These are phyloP conservation scores for Bombylius discolor DNA, from an alignment of 2,888 invertebrate genomes.

Conservation along the genomic window DNA sequence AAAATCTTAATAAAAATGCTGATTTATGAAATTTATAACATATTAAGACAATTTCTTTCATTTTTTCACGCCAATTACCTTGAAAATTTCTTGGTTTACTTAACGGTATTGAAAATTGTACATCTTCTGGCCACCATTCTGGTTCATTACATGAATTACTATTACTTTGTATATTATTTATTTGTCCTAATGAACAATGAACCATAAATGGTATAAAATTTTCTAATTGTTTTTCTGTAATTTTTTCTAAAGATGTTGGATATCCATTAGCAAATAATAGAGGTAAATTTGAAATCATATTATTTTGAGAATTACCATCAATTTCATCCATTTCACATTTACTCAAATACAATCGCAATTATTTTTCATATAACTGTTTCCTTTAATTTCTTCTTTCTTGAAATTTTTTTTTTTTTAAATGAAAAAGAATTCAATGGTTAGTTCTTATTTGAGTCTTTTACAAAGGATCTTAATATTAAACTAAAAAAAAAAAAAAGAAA, in stretches of 20 bases:
- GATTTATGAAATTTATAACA: conserved; percentile 63
- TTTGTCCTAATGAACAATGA: conserved; percentile 58
- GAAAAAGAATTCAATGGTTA: too few species aligned
- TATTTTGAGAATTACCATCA: conserved; percentile 20
- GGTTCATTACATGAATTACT: conserved; percentile 36
- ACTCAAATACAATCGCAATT: too few species aligned
- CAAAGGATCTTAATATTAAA: too few species aligned
- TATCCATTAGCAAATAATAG: conserved; percentile 57
- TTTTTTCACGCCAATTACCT: conserved; percentile 46
- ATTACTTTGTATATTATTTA: conserved; percentile 28
- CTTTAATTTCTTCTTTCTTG: too few species aligned
- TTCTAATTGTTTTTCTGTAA: conserved; percentile 49
- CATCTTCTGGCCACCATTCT: conserved; percentile 58
- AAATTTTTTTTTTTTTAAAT: too few species aligned
- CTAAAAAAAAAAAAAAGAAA: too few species aligned
- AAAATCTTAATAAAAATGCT: conserved; percentile 55
- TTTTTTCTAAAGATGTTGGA: conserved; percentile 52
- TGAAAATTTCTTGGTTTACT: conserved; percentile 40
- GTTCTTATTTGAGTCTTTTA: too few species aligned
- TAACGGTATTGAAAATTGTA: conserved; percentile 52
- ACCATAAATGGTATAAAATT: conserved; percentile 63
- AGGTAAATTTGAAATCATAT: conserved; percentile 60
- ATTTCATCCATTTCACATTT: conserved; percentile 8
- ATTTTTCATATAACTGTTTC: too few species aligned
- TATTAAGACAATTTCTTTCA: conserved; percentile 51